Conservation (phyloP, 2,888 invertebrate genomes). For the Ophion ellenae region DNA sequence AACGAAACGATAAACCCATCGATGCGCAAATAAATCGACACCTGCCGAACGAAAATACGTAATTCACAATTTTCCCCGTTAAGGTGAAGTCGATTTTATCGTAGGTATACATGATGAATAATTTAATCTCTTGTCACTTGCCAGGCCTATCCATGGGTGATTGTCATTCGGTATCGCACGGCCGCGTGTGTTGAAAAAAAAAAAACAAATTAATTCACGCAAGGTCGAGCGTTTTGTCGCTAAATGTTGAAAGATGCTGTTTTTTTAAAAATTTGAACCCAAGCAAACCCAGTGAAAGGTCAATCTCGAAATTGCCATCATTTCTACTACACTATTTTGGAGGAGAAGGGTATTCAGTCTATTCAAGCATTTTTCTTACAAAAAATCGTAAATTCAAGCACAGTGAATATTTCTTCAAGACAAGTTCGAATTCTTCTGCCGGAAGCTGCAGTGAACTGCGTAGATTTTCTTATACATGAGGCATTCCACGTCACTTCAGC, state of each 20-base stretch:
- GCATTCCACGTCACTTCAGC: too few species aligned
- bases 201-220: not conserved
- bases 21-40: conserved; percentile 10
- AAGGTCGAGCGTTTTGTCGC: not conserved
- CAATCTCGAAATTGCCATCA: too few species aligned
- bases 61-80: not conserved
- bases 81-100: not conserved
- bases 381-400: not conserved
- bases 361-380: too few species aligned
- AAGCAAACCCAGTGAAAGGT: not conserved
- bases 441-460: too few species aligned
- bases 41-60: conserved; percentile 18
- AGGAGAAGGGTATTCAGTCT: not conserved
- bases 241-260: not conserved
- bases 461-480: too few species aligned
- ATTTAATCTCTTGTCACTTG: not conserved
- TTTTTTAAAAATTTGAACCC: not conserved
- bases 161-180: not conserved
- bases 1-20: not conserved
- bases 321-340: too few species aligned
- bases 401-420: too few species aligned
- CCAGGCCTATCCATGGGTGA: not conserved
- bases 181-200: not conserved
- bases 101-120: not conserved
- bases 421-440: too few species aligned